Percentiles rank a stretch among this genome's conserved stretches.
Conservation (phyloP, 2,888 invertebrate genomes). For the Fragum sueziense region DNA sequence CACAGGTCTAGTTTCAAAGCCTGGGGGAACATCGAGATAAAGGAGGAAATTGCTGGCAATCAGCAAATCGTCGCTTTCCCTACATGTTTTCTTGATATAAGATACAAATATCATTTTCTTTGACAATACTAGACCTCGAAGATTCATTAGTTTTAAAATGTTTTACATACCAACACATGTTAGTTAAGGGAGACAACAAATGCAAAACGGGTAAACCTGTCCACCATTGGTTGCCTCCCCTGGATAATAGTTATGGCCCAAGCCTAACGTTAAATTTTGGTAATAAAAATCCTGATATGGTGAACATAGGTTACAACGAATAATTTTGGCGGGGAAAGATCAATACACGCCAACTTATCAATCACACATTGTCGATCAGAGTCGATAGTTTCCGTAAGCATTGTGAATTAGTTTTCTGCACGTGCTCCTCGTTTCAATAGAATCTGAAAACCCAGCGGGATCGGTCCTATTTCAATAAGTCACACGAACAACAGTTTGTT, state of each 20-base stretch:
- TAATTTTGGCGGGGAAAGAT: no score
- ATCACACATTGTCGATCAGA: no score
- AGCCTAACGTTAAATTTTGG: neutral
- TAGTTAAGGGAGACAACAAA: neutral
- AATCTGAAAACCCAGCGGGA: no score
- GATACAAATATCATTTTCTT: neutral
- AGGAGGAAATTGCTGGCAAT: neutral
- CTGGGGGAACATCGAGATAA: neutral
- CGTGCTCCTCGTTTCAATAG: no score
- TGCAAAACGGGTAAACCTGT: neutral
- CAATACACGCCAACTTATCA: no score
- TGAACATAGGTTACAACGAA: no score
- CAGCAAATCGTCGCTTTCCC: neutral
- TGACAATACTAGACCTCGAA: neutral
- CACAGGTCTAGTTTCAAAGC: no score
- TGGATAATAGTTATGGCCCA: neutral
- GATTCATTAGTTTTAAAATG: neutral
- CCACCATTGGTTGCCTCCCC: neutral
- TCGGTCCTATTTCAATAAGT: no score
- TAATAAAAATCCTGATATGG: neutral
- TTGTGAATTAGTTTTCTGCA: no score
- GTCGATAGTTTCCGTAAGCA: no score
- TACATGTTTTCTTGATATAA: neutral
- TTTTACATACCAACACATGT: neutral
- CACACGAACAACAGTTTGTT: no score